Evolutionary conservation across 2,113 vertebrate genomes (phyloP).

Genomic region (Strix aluco): DNA sequence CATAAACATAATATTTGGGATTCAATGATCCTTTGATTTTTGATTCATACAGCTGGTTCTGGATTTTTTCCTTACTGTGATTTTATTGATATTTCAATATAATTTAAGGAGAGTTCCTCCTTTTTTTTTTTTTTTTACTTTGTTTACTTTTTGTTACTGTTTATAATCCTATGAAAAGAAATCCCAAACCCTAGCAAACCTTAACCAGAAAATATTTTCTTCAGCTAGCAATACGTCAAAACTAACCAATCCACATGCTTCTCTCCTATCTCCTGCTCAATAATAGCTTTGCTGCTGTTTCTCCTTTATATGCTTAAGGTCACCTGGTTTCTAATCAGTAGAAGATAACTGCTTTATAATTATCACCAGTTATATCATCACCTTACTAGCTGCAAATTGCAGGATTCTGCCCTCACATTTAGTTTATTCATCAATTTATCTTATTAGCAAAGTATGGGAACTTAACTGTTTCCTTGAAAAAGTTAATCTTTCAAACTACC

Average conservation of each 20-base stretch:
- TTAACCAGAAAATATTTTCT: neutral
- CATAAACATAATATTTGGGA: neutral
- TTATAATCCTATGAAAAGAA: neutral
- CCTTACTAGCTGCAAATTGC: neutral
- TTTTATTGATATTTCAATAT: neutral
- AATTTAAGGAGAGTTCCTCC: neutral
- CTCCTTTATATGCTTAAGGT: neutral
- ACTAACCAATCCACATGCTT: neutral
- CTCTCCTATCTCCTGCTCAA: neutral
- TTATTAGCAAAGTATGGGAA: neutral
- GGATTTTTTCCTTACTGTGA: neutral
- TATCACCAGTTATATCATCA: conserved; percentile 18
- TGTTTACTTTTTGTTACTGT: neutral
- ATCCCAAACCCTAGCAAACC: neutral
- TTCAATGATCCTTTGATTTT: neutral
- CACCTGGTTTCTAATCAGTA: neutral
- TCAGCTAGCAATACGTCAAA: neutral
- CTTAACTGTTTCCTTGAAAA: neutral
- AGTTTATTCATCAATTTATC: neutral
- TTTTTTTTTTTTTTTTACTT: neutral
- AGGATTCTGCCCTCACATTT: neutral
- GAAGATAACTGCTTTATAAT: neutral
- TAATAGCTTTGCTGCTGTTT: neutral
- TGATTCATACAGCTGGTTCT: neutral
- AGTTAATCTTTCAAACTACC: neutral